Evolutionary conservation across 2,113 vertebrate genomes (phyloP).

Genomic region (Aleadryas rufinucha): DNA sequence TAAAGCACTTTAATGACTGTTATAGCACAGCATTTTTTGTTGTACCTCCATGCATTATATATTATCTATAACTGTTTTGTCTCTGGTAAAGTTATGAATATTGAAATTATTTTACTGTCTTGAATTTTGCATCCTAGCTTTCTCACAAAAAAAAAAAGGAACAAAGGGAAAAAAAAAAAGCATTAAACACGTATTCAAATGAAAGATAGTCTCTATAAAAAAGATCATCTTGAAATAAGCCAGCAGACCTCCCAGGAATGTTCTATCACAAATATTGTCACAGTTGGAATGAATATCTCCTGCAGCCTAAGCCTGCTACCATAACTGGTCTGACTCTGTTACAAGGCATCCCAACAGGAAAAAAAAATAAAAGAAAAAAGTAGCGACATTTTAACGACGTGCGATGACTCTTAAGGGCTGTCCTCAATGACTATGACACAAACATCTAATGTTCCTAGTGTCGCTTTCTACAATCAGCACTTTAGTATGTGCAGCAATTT

Average conservation of each 20-base stretch:
- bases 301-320: not conserved
- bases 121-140: not conserved
- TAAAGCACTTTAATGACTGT: not conserved
- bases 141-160: not conserved
- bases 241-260: constrained; percentile 23
- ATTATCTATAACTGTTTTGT: not conserved
- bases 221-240: constrained; percentile 13
- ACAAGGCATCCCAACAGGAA: not conserved
- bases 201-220: not conserved
- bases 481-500: not conserved
- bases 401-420: not conserved
- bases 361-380: not conserved
- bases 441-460: not conserved
- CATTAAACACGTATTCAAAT: not conserved
- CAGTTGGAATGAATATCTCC: not conserved
- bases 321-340: constrained; percentile 23
- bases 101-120: not conserved
- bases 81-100: not conserved
- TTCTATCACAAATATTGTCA: constrained; percentile 7
- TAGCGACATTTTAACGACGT: not conserved
- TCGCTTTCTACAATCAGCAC: not conserved
- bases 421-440: not conserved
- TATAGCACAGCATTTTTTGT: not conserved
- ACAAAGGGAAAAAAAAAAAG: not conserved
- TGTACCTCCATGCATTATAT: not conserved